Evolutionary conservation across 2,888 invertebrate species (phyloP).

Genomic region (Caenorhabditis uteleia): DNA sequence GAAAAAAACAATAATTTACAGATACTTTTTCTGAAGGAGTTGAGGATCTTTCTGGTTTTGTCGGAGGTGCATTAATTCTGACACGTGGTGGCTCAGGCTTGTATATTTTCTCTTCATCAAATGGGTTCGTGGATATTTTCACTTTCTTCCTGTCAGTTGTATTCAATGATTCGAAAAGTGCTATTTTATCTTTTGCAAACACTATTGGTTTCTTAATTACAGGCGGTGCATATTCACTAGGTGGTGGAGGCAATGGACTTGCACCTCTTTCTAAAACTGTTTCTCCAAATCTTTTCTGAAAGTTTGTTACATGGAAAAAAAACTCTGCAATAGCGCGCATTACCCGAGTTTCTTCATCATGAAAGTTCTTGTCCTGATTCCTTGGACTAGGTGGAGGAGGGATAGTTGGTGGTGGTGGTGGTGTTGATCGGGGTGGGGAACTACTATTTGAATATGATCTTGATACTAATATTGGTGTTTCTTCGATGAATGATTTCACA

Average conservation of each 20-base stretch:
- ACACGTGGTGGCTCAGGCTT: neutral
- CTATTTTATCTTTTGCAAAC: constrained; percentile 49
- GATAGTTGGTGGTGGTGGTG: constrained; percentile 31
- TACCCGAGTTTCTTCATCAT: constrained; percentile 30
- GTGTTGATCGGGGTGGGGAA: constrained; percentile 12
- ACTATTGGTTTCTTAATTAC: constrained; percentile 45
- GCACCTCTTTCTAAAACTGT: constrained; percentile 13
- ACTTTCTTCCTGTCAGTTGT: constrained; percentile 20
- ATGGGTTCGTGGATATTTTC: neutral
- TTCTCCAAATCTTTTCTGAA: constrained; percentile 36
- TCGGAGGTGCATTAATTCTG: neutral
- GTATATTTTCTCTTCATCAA: neutral
- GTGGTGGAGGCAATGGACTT: constrained; percentile 32
- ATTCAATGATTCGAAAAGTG: constrained; percentile 44
- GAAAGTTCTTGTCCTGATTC: constrained; percentile 11
- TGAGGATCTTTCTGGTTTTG: constrained; percentile 7
- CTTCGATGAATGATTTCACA: constrained; percentile 28
- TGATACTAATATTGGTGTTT: constrained; percentile 26
- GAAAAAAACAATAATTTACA: neutral
- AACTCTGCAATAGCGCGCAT: neutral
- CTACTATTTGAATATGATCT: constrained; percentile 8
- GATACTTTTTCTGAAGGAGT: constrained; percentile 14
- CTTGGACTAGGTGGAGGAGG: constrained; percentile 21
- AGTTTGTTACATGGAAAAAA: no score
- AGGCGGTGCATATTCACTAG: constrained; percentile 29